These are phyloP conservation scores for Dynastes tityus DNA, from an alignment of 2,888 invertebrate species.

Conservation along the genomic window DNA sequence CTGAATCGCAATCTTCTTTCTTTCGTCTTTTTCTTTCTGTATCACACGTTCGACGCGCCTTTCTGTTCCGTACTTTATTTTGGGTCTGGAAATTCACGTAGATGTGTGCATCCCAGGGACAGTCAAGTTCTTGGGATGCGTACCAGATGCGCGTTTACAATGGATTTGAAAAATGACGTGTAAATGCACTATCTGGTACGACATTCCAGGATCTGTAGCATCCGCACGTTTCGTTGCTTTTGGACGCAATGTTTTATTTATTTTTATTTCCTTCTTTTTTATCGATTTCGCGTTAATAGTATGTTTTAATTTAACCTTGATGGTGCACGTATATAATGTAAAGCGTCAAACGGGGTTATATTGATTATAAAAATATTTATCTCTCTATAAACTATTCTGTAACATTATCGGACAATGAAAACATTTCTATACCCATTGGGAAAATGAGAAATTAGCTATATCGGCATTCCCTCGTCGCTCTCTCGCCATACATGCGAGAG, in stretches of 20 bases:
- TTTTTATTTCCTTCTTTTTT: slow-evolving; percentile 44
- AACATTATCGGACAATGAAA: too few relatives aligned
- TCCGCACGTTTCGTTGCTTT: slow-evolving; percentile 57
- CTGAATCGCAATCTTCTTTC: slow-evolving; percentile 8
- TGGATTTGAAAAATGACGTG: slow-evolving; percentile 74
- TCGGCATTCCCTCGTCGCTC: too few relatives aligned
- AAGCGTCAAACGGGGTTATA: too few relatives aligned
- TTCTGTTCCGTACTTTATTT: slow-evolving; percentile 19
- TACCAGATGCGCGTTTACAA: slow-evolving; percentile 99
- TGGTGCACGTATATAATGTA: slow-evolving; percentile 30
- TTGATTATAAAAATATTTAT: too few relatives aligned
- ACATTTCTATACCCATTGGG: too few relatives aligned
- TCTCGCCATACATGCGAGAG: too few relatives aligned
- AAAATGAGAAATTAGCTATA: too few relatives aligned
- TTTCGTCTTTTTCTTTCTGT: slow-evolving; percentile 23
- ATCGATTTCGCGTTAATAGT: slow-evolving; percentile 5
- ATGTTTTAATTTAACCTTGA: slow-evolving; percentile 23
- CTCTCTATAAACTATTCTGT: too few relatives aligned
- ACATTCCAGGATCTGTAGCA: slow-evolving; percentile 84
- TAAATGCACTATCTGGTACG: slow-evolving; percentile 99
- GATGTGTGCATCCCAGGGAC: slow-evolving; percentile 49
- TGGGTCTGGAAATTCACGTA: slow-evolving; percentile 23
- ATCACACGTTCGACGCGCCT: slow-evolving; percentile 40
- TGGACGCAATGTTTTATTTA: slow-evolving; percentile 28
- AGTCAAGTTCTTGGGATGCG: slow-evolving; percentile 84